These are phyloP conservation scores for Vicugna pacos DNA, from an alignment of 2,113 vertebrate genomes.

Conservation along the genomic window DNA sequence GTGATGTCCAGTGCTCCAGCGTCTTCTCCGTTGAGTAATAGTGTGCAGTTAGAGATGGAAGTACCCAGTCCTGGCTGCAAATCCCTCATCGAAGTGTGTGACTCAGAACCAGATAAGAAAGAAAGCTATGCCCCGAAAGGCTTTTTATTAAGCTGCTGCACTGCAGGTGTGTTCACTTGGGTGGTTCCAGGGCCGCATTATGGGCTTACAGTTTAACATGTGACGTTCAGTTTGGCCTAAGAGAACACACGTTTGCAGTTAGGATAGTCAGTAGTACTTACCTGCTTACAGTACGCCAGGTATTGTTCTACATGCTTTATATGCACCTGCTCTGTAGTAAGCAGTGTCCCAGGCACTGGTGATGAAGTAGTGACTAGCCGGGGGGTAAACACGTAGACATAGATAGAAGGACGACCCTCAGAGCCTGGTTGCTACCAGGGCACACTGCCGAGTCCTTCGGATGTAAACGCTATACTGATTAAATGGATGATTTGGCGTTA, in stretches of 20 bases:
- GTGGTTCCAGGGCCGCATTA: not conserved
- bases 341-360: not conserved
- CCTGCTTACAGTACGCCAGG: not conserved
- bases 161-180: not conserved
- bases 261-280: accelerated
- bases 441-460: too few relatives aligned
- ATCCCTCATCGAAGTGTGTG: not conserved
- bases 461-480: not conserved
- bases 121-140: not conserved
- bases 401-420: not conserved
- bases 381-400: not conserved
- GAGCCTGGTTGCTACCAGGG: not conserved
- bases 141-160: not conserved
- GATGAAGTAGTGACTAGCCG: not conserved
- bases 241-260: not conserved
- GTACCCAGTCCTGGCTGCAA: not conserved
- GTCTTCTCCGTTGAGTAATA: not conserved
- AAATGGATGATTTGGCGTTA: not conserved
- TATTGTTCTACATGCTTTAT: not conserved
- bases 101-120: not conserved
- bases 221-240: not conserved
- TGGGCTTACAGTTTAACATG: not conserved
- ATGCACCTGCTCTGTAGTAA: not conserved
- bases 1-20: not conserved
- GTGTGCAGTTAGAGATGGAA: not conserved